Evolutionary conservation across 1,140 invertebrate species (phyloP).

Genomic region (Hylaeus volcanicus): DNA sequence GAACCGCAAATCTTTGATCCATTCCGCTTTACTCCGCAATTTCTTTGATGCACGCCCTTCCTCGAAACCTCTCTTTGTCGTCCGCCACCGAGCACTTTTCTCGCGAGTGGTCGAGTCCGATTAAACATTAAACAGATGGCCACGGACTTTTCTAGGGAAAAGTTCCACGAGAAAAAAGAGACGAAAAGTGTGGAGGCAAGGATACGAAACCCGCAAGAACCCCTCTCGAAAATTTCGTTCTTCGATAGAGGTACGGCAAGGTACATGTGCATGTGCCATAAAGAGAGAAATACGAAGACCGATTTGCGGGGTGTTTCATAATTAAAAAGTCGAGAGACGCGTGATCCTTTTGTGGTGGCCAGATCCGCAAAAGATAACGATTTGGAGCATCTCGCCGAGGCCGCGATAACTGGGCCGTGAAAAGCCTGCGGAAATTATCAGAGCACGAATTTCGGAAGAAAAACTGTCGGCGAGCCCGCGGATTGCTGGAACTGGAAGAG

Average conservation of each 20-base stretch:
- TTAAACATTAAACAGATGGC: conserved; percentile 53
- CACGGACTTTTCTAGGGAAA: conserved; percentile 3
- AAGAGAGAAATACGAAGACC: background rate
- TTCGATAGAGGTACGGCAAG: background rate
- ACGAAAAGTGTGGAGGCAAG: background rate
- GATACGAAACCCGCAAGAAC: too few species aligned
- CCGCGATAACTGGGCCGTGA: conserved; percentile 35
- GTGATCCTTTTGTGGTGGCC: background rate
- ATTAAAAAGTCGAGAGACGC: conserved; percentile 22
- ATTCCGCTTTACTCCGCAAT: background rate
- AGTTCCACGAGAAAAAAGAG: conserved; percentile 2
- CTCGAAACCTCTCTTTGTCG: conserved; percentile 21
- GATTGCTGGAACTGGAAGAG: conserved; percentile 28
- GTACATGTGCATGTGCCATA: background rate
- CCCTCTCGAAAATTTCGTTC: background rate
- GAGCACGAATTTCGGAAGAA: conserved; percentile 31
- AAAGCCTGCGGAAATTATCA: conserved; percentile 28
- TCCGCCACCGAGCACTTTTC: conserved; percentile 6
- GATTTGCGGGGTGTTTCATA: background rate
- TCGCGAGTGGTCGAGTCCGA: conserved; percentile 17
- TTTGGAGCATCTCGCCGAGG: background rate
- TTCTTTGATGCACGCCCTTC: background rate
- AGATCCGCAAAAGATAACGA: conserved; percentile 26
- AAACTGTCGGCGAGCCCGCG: conserved; percentile 5
- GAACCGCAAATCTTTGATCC: background rate